Conservation (phyloP, 2,113 vertebrate species). For the Psilopsiagon aymara region DNA sequence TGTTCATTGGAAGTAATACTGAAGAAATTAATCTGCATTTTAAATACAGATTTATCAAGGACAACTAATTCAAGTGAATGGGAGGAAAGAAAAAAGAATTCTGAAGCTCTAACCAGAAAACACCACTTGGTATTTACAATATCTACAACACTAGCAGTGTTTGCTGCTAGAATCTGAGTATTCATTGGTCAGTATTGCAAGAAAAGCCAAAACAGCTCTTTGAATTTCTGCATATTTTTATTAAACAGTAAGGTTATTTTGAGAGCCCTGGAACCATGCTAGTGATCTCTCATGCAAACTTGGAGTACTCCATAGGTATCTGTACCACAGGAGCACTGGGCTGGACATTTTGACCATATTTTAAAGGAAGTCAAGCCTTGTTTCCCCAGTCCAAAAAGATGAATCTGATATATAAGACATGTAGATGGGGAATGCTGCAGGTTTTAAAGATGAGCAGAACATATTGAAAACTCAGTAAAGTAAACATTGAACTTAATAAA, state of each 20-base stretch:
- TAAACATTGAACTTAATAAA: not conserved
- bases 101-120: not conserved
- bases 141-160: not conserved
- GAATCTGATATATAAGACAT: not conserved
- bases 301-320: not conserved
- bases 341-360: not conserved
- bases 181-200: not conserved
- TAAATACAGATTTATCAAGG: not conserved
- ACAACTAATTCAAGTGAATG: not conserved
- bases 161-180: not conserved
- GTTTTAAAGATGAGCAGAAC: not conserved
- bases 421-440: not conserved
- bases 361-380: not conserved
- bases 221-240: not conserved
- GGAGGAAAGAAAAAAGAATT: not conserved
- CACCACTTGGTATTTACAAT: not conserved
- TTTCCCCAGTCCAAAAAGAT: not conserved
- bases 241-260: not conserved
- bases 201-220: not conserved
- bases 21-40: not conserved
- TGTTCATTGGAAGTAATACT: not conserved
- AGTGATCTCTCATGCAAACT: not conserved
- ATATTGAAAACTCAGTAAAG: not conserved
- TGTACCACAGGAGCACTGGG: not conserved
- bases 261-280: not conserved